Conservation (phyloP, 37 sponge, comb jelly and placozoan genomes). For the Aphrocallistes beatrix region DNA sequence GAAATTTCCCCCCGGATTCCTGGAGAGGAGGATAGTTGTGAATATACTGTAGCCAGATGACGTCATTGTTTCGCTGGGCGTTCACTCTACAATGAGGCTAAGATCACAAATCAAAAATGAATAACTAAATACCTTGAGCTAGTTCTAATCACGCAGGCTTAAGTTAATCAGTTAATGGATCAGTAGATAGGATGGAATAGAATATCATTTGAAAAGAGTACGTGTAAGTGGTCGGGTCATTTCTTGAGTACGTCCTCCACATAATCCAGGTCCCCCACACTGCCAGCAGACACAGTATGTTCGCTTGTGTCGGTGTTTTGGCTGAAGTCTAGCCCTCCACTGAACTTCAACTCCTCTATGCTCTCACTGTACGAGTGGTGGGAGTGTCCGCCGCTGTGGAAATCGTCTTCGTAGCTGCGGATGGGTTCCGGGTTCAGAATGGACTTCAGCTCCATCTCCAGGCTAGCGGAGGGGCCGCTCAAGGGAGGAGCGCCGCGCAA, state of each 20-base stretch:
- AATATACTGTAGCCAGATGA: not conserved
- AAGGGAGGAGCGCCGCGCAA: not conserved
- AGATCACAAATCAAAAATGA: no score
- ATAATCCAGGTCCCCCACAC: conserved; percentile 21
- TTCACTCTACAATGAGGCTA: no score
- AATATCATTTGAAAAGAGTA: not conserved
- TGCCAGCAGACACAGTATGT: not conserved
- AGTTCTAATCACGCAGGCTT: no score
- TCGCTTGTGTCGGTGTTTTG: conserved; percentile 8
- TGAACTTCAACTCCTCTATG: not conserved
- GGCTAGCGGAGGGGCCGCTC: not conserved
- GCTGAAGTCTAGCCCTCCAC: not conserved
- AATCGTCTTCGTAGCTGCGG: not conserved
- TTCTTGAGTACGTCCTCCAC: conserved; percentile 16
- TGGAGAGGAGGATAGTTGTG: not conserved
- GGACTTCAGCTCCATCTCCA: conserved; percentile 9
- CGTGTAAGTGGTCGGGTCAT: not conserved
- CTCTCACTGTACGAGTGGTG: not conserved
- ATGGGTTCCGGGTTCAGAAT: not conserved
- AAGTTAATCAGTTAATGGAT: no score
- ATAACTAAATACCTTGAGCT: no score
- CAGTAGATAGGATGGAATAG: no score
- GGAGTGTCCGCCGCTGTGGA: not conserved
- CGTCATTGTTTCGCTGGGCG: no score
- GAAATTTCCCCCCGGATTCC: not conserved